Percentiles rank a stretch among this genome's conserved stretches.
phyloP scores from a whole-genome alignment of 2,797 vertebrate genomes.

The Enteromius argenteus region DNA sequence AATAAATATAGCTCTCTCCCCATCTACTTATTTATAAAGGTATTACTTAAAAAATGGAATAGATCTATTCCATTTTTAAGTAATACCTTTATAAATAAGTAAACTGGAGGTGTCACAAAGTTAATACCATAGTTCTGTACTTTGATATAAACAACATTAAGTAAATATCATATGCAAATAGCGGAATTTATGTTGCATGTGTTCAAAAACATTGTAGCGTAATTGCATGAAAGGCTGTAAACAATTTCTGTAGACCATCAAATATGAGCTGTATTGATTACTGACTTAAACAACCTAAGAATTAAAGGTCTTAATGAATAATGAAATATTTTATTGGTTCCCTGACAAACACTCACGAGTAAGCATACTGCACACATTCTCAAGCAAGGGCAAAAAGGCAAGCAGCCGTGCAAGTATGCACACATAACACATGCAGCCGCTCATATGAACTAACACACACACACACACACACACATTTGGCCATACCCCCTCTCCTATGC shows the following conservation, averaged over 20 bases:
- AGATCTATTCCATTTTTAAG: background rate
- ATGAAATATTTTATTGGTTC: constrained; percentile 75
- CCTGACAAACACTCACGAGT: constrained; percentile 60
- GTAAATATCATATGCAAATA: background rate
- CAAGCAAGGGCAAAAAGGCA: constrained; percentile 42
- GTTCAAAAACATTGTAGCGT: constrained; percentile 69
- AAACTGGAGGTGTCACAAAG: constrained; percentile 4
- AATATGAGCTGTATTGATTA: constrained; percentile 76
- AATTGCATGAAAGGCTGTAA: constrained; percentile 53
- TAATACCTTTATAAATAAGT: background rate
- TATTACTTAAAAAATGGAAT: too few species aligned
- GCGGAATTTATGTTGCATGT: background rate
- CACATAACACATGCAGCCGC: constrained; percentile 34
- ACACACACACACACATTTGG: constrained; percentile 14
- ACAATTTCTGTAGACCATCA: constrained; percentile 72
- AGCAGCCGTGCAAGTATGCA: constrained; percentile 40
- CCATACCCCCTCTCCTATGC: constrained; percentile 65
- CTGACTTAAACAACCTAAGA: constrained; percentile 23
- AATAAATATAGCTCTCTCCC: background rate
- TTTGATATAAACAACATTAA: constrained; percentile 62
- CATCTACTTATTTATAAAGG: too few species aligned
- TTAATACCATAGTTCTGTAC: constrained; percentile 69
- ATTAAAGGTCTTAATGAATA: constrained; percentile 65
- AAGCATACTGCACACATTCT: constrained; percentile 40
- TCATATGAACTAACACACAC: constrained; percentile 25